These are phyloP conservation scores for Sinocyclocheilus anshuiensis DNA, from an alignment of 2,113 vertebrate species.

Conservation along the genomic window DNA sequence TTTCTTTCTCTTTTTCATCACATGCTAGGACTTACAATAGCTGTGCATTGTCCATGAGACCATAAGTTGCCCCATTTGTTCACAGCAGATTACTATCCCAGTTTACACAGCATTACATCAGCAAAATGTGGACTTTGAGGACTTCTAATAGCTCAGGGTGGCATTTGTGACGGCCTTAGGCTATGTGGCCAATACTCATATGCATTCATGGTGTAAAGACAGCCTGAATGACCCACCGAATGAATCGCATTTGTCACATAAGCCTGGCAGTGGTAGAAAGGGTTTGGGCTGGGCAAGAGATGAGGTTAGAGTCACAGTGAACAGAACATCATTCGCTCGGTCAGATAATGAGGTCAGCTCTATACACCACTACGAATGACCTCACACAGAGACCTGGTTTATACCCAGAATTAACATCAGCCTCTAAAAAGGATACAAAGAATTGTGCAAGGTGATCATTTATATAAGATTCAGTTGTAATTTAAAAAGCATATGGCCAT, in stretches of 20 bases:
- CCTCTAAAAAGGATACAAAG: no score
- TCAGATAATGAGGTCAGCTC: neutral
- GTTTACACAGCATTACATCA: neutral
- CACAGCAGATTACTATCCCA: neutral
- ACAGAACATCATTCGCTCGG: slow-evolving; percentile 21
- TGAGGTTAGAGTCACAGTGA: neutral
- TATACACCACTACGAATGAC: no score
- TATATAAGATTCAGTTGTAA: no score
- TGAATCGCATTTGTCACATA: slow-evolving; percentile 31
- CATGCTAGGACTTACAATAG: neutral
- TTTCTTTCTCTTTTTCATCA: neutral
- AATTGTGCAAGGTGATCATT: no score
- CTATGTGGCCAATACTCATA: slow-evolving; percentile 14
- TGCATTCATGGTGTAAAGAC: slow-evolving; percentile 17
- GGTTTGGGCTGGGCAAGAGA: neutral
- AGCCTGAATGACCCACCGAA: slow-evolving; percentile 8
- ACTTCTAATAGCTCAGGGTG: neutral
- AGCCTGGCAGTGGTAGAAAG: neutral
- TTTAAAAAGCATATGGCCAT: no score
- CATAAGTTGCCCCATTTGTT: neutral
- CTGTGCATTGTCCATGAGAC: neutral
- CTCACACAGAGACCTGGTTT: no score
- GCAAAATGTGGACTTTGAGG: neutral
- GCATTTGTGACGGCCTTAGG: neutral
- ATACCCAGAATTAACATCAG: no score